These are phyloP conservation scores for Myotis pilosus DNA, from an alignment of 2,797 vertebrate genomes.

Conservation along the genomic window DNA sequence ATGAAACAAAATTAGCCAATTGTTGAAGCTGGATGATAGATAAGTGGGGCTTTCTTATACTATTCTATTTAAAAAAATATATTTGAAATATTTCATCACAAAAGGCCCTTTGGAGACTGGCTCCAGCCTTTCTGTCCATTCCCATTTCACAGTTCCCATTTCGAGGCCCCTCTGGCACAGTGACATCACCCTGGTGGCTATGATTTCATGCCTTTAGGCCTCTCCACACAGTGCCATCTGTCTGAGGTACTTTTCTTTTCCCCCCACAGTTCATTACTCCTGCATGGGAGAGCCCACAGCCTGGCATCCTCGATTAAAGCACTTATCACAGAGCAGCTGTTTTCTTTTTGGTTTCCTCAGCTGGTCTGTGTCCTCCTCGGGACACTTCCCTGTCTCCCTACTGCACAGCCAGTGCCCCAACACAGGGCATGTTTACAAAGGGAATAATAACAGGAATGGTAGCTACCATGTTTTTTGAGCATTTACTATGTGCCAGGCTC, in stretches of 20 bases:
- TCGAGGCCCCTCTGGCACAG: neutral
- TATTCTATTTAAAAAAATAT: neutral
- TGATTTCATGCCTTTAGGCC: constrained; percentile 22
- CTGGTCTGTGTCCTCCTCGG: neutral
- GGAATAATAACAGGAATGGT: neutral
- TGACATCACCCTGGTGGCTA: neutral
- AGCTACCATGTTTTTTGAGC: neutral
- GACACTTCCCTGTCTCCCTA: neutral
- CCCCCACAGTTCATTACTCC: neutral
- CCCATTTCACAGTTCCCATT: neutral
- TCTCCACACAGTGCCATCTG: constrained; percentile 29
- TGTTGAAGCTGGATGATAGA: neutral
- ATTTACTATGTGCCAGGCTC: neutral
- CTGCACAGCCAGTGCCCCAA: neutral
- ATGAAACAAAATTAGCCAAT: constrained; percentile 8
- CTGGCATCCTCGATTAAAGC: neutral
- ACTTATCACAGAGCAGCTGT: neutral
- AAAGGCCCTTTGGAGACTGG: neutral
- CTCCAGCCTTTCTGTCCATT: neutral
- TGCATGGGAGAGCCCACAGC: neutral
- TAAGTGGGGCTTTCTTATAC: neutral
- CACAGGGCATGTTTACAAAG: neutral
- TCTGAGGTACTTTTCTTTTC: neutral
- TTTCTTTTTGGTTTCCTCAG: neutral
- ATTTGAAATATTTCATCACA: neutral